Evolutionary conservation across 2,888 invertebrate species (phyloP), one percentile per base, ranked within the genome.

Genomic region (Blomia tropicalis): DNA sequence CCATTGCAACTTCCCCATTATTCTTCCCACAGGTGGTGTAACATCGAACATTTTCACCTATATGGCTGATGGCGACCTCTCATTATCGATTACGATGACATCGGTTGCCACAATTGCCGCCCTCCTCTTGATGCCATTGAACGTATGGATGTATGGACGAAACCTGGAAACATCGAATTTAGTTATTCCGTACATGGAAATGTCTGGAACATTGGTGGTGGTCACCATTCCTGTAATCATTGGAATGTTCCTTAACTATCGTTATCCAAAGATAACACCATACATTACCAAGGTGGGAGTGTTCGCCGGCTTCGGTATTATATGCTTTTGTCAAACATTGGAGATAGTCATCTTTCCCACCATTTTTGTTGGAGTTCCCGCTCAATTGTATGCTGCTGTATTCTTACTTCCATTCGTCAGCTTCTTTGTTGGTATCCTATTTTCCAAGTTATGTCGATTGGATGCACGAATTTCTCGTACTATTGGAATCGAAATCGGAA

Each of bases 11-110:
- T n/a, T n/a, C n/a, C n/a, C n/a, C n/a, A n/a, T n/a, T n/a, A n/a
- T n/a, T n/a, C n/a, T 36, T 36, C 7, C 17, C 17, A 71, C 71
- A 0, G 71, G 72, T 2, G 72, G 72, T 4, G 69, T 71, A 4
- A 70, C 70, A 7, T 71, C 72, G 7, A 72, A 72, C 64, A 68
- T 72, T 11, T 71, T 72, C 63, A 69, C 72, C 14, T 71, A 70
- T 64, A 71, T 71, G 68, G 69, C 69, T 44, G 69, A 71, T 32
- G 72, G 72, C 22, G 71, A 71, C 64, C 69, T 72, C 2, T 69
- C 71, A 23, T 66, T 72, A 22, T 71, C 71, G 64, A 68, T 72
- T 29, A 69, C 70, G 1, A 72, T 72, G 72, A 72, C 72, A 5
- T 68, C 71, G 4, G 62, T 70, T 14, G 70, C 71, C 3, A 72